Base-by-base conservation (phyloP, 2,113 vertebrate genomes). In the Vulpes ferrilata region DNA sequence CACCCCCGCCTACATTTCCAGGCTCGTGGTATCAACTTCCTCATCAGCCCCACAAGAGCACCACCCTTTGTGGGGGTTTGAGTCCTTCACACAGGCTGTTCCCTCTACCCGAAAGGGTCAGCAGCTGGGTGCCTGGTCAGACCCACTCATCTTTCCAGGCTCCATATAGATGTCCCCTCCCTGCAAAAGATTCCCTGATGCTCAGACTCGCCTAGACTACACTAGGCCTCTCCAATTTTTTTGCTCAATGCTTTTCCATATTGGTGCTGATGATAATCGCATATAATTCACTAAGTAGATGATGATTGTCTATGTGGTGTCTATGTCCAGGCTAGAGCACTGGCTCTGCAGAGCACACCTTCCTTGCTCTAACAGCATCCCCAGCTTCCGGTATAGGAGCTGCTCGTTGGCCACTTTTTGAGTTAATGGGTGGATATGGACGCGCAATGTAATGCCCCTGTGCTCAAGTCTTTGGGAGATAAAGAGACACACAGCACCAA, bases 381-480 rank as follows among this genome's bases (percentile, higher is more conserved):
- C 55, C 55, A 13, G 19, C 32, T 12, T 2, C 55, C 22, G 11
- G 62, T 27, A 15, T 3, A 16, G 76, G 15, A 71, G n/a, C 10
- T 22, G 71, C 15, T 27, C 15, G 4, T 17, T 32, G 57, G 67
- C 48, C 16, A 4, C 67, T 25, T 57, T 67, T 20, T 7, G 53
- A 55, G 15, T 51, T 51, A 43, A 4, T 19, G 53, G 15, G 13
- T 51, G 57, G 22, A 17, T 23, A 81, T 55, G 15, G 27, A 10
- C 0, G 48, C 25, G 5, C 11, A 10, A 27, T 2, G 32, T 0
- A 27, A 23, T 19, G 16, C 11, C 3, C 23, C 32, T 12, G 2
- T 3, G 30, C 32, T 22, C 90, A 79, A 11, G 62, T 64, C 35
- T 64, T 65, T 30, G 62, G 51, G 71, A 73, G 38, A 3, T 15